phyloP scores from a whole-genome alignment of 2,888 invertebrate species.

The Caenorhabditis japonica region DNA sequence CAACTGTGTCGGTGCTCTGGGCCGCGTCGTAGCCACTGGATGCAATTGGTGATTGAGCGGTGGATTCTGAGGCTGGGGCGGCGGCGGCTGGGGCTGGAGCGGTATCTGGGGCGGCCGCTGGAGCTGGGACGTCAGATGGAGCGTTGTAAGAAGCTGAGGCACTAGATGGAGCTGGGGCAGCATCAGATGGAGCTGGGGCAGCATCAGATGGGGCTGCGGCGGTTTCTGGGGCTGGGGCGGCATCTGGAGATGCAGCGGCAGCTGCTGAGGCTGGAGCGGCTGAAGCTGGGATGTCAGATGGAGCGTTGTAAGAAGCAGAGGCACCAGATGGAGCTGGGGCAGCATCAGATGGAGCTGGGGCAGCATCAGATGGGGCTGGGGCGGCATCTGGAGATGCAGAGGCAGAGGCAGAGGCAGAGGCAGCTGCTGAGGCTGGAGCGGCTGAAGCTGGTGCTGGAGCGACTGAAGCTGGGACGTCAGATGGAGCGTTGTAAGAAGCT shows the following conservation, averaged over 20 bases:
- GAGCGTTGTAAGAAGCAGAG: slow-evolving; percentile 16
- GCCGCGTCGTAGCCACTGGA: slow-evolving; percentile 41
- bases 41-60: slow-evolving; percentile 26
- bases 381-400: slow-evolving; percentile 13
- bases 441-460: slow-evolving; percentile 5
- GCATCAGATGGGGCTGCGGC: slow-evolving; percentile 10
- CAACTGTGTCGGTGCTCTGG: slow-evolving; percentile 31
- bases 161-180: slow-evolving; percentile 11
- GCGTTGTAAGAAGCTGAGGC: slow-evolving; percentile 7
- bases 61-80: slow-evolving; percentile 6
- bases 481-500: too few species aligned
- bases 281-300: slow-evolving; percentile 13
- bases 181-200: background rate
- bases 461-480: slow-evolving; percentile 12
- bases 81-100: background rate
- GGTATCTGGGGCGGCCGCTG: background rate
- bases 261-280: slow-evolving; percentile 24
- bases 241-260: slow-evolving; percentile 1
- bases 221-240: slow-evolving; percentile 2
- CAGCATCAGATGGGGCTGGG: slow-evolving; percentile 5
- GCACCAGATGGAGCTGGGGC: slow-evolving; percentile 23
- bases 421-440: slow-evolving; percentile 16
- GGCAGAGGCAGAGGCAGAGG: slow-evolving; percentile 28
- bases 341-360: slow-evolving; percentile 10
- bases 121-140: slow-evolving; percentile 1